Evolutionary conservation across 2,113 vertebrate genomes (phyloP).

Genomic region (Phalacrocorax carbo): DNA sequence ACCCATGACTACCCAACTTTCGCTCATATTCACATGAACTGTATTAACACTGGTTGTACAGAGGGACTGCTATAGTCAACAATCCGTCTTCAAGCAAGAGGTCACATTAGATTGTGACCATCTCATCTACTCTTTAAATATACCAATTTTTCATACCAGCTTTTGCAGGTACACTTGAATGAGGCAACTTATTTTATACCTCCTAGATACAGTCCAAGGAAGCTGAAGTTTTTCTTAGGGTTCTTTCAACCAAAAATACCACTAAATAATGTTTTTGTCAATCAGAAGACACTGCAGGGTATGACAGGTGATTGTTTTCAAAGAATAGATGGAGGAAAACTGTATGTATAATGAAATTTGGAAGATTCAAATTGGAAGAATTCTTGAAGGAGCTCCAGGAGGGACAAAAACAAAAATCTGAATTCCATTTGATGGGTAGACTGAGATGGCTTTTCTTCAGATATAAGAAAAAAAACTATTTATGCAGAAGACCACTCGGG

Average conservation of each 20-base stretch:
- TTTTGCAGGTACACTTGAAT: not conserved
- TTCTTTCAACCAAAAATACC: not conserved
- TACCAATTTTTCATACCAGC: not conserved
- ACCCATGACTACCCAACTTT: not conserved
- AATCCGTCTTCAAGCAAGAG: not conserved
- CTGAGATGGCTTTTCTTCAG: too few species aligned
- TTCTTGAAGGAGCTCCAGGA: not conserved
- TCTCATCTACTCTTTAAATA: not conserved
- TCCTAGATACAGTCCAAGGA: not conserved
- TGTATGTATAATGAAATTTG: not conserved
- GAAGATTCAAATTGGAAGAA: not conserved
- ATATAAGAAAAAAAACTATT: too few species aligned
- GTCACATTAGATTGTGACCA: not conserved
- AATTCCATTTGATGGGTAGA: not conserved
- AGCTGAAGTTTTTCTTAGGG: not conserved
- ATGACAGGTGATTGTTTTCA: not conserved
- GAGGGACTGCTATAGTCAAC: not conserved
- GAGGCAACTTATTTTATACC: not conserved
- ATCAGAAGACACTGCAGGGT: not conserved
- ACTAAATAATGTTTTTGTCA: not conserved
- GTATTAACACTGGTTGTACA: not conserved
- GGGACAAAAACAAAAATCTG: not conserved
- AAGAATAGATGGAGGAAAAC: not conserved
- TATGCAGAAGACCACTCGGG: not conserved
- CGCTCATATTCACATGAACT: not conserved